Evolutionary conservation across 2,888 invertebrate species (phyloP), one percentile per base, ranked within the genome.

Genomic region (Hirtodrosophila alboralis): DNA sequence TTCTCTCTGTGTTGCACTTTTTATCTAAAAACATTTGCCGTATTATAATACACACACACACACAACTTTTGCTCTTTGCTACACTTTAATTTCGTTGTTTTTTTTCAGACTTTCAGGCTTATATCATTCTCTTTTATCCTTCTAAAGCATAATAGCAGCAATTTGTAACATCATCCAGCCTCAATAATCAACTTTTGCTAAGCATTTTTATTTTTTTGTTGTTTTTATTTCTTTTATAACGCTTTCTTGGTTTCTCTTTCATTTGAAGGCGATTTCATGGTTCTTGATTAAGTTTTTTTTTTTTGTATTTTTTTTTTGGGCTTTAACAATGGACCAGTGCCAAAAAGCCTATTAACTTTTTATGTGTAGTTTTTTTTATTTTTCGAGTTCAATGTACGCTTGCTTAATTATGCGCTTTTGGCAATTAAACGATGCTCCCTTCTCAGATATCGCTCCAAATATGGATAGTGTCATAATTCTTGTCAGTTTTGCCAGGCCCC

Each of bases 381-480:
- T 16, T 26, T 21, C 36, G 45, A 71, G 83, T 78, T 83, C 83
- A 78, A 54, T 67, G 80, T 47, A 64, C 84, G 76, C 45, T n/a
- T 34, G 23, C 44, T 58, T 79, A 84, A 79, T 84, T 84, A 79
- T 79, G 79, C 75, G 85, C 85, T 79, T 68, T 81, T 69, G 70
- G 81, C 79, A 84, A 79, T 79, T 79, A 79, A 79, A 77, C 63
- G 81, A 79, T n/a, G 45, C 34, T 56, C 40, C 52, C 36, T 37
- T 14, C 37, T 21, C 12, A 33, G 53, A 52, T 49, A 56, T 49
- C 57, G 48, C 62, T 61, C 79, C 85, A 81, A 84, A 79, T 79
- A 75, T 81, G 85, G 79, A 60, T 72, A 81, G 79, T 79, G 79
- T 79, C 79, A 79, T 79, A 79, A 79, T 79, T 79, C 79, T 79